A percentile compares a stretch with the other conserved stretches of the same genome.
These are phyloP conservation scores for Silurus glanis DNA, from an alignment of 2,113 vertebrate species.

Conservation along the genomic window DNA sequence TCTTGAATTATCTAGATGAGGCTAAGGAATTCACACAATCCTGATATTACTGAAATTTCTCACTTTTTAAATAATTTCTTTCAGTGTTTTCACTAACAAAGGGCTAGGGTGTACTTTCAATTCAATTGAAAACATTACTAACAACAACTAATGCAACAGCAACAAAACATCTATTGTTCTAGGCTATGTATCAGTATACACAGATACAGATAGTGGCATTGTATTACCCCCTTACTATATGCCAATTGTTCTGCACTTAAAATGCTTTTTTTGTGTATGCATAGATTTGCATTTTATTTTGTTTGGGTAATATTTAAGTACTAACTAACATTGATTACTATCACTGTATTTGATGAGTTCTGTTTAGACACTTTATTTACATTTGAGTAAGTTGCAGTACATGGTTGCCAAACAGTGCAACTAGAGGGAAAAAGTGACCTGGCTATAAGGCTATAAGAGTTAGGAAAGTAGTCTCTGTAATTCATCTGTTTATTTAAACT, in stretches of 20 bases:
- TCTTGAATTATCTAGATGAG: no score
- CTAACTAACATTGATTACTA: not conserved
- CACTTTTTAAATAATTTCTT: not conserved
- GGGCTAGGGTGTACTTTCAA: not conserved
- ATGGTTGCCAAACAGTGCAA: constrained; percentile 1
- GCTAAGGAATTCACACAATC: no score
- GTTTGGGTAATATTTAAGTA: not conserved
- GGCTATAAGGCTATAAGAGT: not conserved
- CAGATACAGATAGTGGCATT: not conserved
- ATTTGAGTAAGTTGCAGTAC: not conserved
- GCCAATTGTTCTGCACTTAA: not conserved
- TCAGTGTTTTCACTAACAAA: not conserved
- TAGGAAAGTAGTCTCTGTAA: not conserved
- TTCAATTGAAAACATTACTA: not conserved
- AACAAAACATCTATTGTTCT: not conserved
- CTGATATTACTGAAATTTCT: no score
- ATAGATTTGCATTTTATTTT: not conserved
- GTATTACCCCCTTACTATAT: not conserved
- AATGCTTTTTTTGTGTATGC: not conserved
- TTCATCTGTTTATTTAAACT: not conserved
- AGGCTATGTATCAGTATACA: not conserved
- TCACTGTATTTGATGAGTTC: not conserved
- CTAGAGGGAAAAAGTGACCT: constrained; percentile 5
- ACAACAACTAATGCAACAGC: not conserved
- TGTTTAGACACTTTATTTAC: not conserved